Evolutionary conservation across 2,888 invertebrate species (phyloP).

Genomic region (Eueremaeus valkanovi): DNA sequence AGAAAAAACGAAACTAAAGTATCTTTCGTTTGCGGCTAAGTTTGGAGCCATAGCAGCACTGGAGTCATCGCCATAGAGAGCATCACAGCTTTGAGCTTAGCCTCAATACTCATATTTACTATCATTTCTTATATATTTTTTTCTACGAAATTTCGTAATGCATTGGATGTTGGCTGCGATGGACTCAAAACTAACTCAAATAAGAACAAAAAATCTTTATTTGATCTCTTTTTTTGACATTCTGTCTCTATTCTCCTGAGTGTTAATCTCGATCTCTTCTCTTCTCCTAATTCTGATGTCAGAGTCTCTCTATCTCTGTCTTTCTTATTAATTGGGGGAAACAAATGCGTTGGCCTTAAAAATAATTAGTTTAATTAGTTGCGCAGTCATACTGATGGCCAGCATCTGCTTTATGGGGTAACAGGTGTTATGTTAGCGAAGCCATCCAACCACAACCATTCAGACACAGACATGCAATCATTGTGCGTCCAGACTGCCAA

Average conservation of each 20-base stretch:
- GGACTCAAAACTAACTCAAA: neutral
- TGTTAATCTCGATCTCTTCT: slow-evolving; percentile 11
- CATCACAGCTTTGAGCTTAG: neutral
- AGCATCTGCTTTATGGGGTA: slow-evolving; percentile 34
- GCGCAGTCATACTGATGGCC: slow-evolving; percentile 33
- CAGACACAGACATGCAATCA: neutral
- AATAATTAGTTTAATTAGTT: slow-evolving; percentile 36
- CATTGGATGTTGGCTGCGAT: neutral
- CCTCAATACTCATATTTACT: neutral
- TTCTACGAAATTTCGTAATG: slow-evolving; percentile 3
- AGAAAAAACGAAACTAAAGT: slow-evolving; percentile 1
- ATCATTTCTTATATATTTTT: neutral
- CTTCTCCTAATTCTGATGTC: neutral
- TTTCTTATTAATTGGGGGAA: slow-evolving; percentile 29
- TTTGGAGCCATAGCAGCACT: neutral
- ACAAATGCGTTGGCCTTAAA: slow-evolving; percentile 25
- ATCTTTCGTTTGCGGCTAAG: neutral
- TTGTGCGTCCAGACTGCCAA: no score
- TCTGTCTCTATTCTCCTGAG: slow-evolving; percentile 22
- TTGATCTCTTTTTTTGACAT: slow-evolving; percentile 27
- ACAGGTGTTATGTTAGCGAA: slow-evolving; percentile 26
- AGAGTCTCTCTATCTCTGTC: neutral
- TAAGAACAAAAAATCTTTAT: slow-evolving; percentile 8
- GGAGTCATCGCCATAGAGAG: neutral
- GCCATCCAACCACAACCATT: slow-evolving; percentile 26